These are phyloP conservation scores for Calephelis perditalis DNA, from an alignment of 2,888 invertebrate genomes.

Conservation along the genomic window DNA sequence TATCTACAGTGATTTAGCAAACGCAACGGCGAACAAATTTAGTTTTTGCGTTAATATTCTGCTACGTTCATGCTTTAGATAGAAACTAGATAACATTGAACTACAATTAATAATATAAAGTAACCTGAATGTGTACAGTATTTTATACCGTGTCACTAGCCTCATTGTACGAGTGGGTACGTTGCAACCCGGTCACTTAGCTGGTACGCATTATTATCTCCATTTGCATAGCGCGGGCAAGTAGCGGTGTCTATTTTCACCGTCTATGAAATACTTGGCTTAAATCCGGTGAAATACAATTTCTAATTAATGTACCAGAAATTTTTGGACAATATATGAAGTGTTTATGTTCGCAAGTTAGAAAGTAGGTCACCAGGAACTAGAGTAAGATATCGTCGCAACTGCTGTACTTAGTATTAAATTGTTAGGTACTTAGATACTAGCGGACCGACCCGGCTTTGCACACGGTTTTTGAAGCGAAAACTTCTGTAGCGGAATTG, in stretches of 20 bases:
- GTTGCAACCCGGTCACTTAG: slow-evolving; percentile 68
- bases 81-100: slow-evolving; percentile 4
- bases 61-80: not conserved
- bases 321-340: not conserved
- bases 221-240: slow-evolving; percentile 71
- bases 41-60: slow-evolving; percentile 1
- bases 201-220: slow-evolving; percentile 59
- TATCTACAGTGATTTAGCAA: too few species aligned
- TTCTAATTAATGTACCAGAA: slow-evolving; percentile 24
- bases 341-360: not conserved
- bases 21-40: not conserved
- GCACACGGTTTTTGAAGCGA: too few species aligned
- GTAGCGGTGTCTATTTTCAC: slow-evolving; percentile 64
- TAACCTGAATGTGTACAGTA: slow-evolving; percentile 14
- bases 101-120: slow-evolving; percentile 1
- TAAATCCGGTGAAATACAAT: slow-evolving; percentile 44
- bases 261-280: slow-evolving; percentile 48
- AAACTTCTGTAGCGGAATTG: too few species aligned
- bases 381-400: not conserved
- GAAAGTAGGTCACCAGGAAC: slow-evolving; percentile 2
- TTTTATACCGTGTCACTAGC: slow-evolving; percentile 37
- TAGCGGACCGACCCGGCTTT: too few species aligned
- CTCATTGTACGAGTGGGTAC: slow-evolving; percentile 56
- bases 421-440: too few species aligned
- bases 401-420: too few species aligned